Evolutionary conservation across 2,888 invertebrate genomes (phyloP).

Genomic region (Lasioglossum morio): DNA sequence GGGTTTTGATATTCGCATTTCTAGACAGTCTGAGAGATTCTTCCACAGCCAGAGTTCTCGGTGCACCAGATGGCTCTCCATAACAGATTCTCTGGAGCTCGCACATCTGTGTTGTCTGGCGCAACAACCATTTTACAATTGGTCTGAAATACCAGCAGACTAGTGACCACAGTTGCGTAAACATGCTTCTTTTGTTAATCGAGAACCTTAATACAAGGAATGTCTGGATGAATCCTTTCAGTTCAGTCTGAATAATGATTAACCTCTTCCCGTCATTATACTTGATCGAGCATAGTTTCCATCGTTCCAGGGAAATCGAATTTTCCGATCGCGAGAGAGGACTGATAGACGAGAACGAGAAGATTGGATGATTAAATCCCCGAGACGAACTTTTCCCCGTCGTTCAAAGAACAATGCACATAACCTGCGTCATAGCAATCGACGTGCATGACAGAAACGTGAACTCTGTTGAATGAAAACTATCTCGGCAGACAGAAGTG

Average conservation of each 20-base stretch:
- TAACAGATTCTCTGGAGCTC: slow-evolving; percentile 97
- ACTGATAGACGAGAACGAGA: no score
- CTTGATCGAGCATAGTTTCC: not conserved
- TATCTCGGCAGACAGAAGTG: not conserved
- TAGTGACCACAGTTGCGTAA: slow-evolving; percentile 83
- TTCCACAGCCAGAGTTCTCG: slow-evolving; percentile 91
- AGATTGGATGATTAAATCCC: not conserved
- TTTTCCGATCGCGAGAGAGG: not conserved
- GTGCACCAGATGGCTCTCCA: slow-evolving; percentile 90
- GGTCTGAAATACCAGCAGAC: slow-evolving; percentile 91
- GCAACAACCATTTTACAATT: slow-evolving; percentile 95
- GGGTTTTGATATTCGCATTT: slow-evolving; percentile 88
- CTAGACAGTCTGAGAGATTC: slow-evolving; percentile 90
- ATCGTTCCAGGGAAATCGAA: not conserved
- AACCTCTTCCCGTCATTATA: slow-evolving; percentile 48
- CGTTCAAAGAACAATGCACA: slow-evolving; percentile 38
- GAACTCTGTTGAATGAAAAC: slow-evolving; percentile 4
- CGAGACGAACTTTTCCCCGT: slow-evolving; percentile 9
- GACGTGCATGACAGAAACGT: slow-evolving; percentile 15
- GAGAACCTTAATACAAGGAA: slow-evolving; percentile 14
- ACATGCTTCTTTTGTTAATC: slow-evolving; percentile 71
- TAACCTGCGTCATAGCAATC: slow-evolving; percentile 48
- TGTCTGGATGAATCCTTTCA: slow-evolving; percentile 12
- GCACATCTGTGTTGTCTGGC: slow-evolving; percentile 94
- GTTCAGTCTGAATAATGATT: slow-evolving; percentile 21